Conservation (phyloP, 2,888 invertebrate genomes). For the Trichogramma evanescens region DNA sequence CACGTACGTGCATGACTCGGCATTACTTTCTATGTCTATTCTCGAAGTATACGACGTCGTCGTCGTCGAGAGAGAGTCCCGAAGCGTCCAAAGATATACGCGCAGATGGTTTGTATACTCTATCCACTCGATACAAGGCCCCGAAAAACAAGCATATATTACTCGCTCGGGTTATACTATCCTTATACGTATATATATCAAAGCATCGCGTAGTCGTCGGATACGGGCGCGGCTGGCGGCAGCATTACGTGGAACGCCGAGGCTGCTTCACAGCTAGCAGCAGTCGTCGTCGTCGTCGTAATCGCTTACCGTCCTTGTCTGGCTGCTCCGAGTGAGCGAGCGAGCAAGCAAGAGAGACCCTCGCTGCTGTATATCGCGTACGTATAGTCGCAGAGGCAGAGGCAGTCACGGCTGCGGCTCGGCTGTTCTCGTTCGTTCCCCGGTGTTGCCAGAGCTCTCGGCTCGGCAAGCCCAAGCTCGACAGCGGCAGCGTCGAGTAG, state of each 20-base stretch:
- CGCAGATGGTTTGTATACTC: too few species aligned
- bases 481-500: constrained; percentile 1
- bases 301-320: not conserved
- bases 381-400: too few species aligned
- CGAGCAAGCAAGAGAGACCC: not conserved
- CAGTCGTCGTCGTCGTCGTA: not conserved
- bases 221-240: constrained; percentile 3
- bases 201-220: constrained; percentile 2
- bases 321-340: not conserved
- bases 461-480: constrained; percentile 9
- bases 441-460: too few species aligned
- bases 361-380: not conserved
- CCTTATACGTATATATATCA: too few species aligned
- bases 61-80: not conserved
- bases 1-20: too few species aligned
- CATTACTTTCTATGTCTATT: too few species aligned
- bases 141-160: too few species aligned
- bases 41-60: not conserved
- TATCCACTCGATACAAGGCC: too few species aligned
- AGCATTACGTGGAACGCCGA: constrained; percentile 2
- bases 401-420: too few species aligned
- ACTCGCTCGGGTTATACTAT: too few species aligned
- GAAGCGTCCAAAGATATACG: too few species aligned
- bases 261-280: constrained; percentile 2
- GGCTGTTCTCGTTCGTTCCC: too few species aligned